phyloP scores from a whole-genome alignment of 2,113 vertebrate species.

The Rhinopithecus roxellana region DNA sequence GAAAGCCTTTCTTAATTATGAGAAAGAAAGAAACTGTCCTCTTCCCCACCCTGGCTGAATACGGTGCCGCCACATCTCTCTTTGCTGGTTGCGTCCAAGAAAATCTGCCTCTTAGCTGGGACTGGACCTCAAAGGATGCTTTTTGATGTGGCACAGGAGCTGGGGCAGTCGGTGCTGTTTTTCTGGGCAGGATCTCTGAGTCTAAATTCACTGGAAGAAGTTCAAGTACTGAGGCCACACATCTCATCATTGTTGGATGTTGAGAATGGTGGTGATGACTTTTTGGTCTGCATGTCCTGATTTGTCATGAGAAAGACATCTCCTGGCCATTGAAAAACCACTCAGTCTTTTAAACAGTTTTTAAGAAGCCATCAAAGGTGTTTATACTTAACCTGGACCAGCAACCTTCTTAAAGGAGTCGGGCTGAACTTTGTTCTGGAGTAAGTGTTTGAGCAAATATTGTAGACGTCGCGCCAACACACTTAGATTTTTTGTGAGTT shows the following conservation, averaged over 20 bases:
- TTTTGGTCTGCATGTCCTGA: not conserved
- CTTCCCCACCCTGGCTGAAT: not conserved
- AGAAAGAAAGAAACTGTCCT: not conserved
- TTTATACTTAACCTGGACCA: not conserved
- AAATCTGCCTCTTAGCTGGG: not conserved
- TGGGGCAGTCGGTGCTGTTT: rapidly evolving
- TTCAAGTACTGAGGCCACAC: not conserved
- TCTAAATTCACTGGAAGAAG: not conserved
- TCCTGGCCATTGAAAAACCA: not conserved
- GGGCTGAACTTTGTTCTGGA: not conserved
- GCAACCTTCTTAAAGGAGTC: not conserved
- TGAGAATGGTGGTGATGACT: not conserved
- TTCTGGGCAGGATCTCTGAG: not conserved
- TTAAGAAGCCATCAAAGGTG: constrained; percentile 1
- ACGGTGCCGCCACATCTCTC: not conserved
- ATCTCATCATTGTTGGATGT: not conserved
- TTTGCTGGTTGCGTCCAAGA: not conserved
- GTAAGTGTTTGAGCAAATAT: not conserved
- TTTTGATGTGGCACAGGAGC: not conserved
- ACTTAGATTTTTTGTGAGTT: not conserved
- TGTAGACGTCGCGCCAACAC: not conserved
- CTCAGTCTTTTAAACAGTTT: not conserved
- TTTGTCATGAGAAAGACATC: not conserved
- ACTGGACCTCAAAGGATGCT: not conserved
- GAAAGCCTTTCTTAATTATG: not conserved